Evolutionary conservation across 2,797 vertebrate genomes (phyloP).

Genomic region (Antrozous pallidus): DNA sequence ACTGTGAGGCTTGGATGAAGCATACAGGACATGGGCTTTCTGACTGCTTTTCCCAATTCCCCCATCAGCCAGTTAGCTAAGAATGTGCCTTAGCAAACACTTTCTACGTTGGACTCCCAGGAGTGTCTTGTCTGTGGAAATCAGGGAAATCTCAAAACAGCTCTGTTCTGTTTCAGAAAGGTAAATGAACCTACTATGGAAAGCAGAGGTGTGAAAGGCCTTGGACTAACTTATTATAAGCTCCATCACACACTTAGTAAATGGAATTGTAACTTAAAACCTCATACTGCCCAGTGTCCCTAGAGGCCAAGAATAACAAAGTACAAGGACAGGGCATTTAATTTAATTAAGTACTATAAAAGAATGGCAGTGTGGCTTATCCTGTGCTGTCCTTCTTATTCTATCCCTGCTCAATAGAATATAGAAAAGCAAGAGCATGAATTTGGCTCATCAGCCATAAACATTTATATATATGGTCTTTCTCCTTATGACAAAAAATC

Average conservation of each 20-base stretch:
- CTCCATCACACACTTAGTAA: slow-evolving; percentile 82
- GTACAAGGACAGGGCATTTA: slow-evolving; percentile 60
- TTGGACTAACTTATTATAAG: slow-evolving; percentile 86
- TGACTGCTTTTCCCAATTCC: slow-evolving; percentile 70
- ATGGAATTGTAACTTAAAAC: slow-evolving; percentile 80
- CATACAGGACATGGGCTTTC: slow-evolving; percentile 58
- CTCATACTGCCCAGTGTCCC: slow-evolving; percentile 73
- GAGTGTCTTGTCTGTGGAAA: slow-evolving; percentile 76
- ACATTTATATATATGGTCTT: neutral
- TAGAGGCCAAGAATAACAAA: slow-evolving; percentile 67
- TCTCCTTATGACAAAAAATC: neutral
- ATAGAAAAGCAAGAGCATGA: neutral
- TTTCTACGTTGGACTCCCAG: slow-evolving; percentile 73
- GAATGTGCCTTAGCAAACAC: slow-evolving; percentile 76
- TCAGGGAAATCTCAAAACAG: slow-evolving; percentile 82
- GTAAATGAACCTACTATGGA: slow-evolving; percentile 84
- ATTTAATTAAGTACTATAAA: slow-evolving; percentile 61
- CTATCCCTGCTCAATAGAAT: neutral
- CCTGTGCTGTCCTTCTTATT: neutral
- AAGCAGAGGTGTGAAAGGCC: slow-evolving; percentile 83
- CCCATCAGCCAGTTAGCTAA: slow-evolving; percentile 73
- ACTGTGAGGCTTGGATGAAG: slow-evolving; percentile 51
- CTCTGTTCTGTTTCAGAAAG: slow-evolving; percentile 83
- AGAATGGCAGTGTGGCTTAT: slow-evolving; percentile 19
- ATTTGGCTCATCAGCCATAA: neutral